phyloP scores from a whole-genome alignment of 2,797 vertebrate genomes.

The Sebastes iracundus region DNA sequence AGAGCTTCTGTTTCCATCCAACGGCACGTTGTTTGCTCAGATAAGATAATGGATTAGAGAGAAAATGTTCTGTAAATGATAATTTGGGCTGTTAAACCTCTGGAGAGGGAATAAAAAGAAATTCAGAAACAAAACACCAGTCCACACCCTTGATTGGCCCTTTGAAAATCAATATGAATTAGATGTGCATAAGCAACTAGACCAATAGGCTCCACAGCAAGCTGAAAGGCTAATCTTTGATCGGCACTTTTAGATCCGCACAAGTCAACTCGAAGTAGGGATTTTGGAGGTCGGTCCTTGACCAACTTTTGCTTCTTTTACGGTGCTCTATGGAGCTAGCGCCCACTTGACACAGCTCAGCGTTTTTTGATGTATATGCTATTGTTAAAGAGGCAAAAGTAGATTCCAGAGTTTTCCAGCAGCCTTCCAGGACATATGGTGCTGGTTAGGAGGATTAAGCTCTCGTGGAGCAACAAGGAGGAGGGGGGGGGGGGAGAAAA shows the following conservation, averaged over 20 bases:
- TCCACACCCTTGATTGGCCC: conserved; percentile 27
- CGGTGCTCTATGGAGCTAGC: conserved; percentile 20
- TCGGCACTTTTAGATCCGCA: conserved; percentile 11
- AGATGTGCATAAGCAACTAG: conserved; percentile 21
- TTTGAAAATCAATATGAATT: conserved; percentile 48
- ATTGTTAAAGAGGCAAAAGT: conserved; percentile 77
- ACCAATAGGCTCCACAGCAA: conserved; percentile 23
- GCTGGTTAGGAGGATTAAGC: conserved; percentile 81
- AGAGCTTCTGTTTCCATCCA: conserved; percentile 30
- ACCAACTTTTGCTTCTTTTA: conserved; percentile 29
- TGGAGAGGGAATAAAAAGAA: conserved; percentile 34
- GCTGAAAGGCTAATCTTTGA: conserved; percentile 18
- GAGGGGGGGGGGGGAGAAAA: conserved; percentile 23
- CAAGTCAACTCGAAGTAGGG: conserved; percentile 15
- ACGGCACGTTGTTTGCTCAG: conserved; percentile 2
- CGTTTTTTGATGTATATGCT: conserved; percentile 69
- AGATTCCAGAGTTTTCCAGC: conserved; percentile 79
- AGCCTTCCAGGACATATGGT: conserved; percentile 81
- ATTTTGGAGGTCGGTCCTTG: conserved; percentile 20
- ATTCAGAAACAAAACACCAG: conserved; percentile 8
- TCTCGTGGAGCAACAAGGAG: conserved; percentile 65
- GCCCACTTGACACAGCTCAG: conserved; percentile 67
- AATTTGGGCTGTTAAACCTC: conserved; percentile 29
- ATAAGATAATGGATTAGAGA: conserved; percentile 21
- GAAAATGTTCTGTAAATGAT: conserved; percentile 25